These are phyloP conservation scores for Heliothis peltigera DNA, from an alignment of 2,888 invertebrate genomes.

Conservation along the genomic window DNA sequence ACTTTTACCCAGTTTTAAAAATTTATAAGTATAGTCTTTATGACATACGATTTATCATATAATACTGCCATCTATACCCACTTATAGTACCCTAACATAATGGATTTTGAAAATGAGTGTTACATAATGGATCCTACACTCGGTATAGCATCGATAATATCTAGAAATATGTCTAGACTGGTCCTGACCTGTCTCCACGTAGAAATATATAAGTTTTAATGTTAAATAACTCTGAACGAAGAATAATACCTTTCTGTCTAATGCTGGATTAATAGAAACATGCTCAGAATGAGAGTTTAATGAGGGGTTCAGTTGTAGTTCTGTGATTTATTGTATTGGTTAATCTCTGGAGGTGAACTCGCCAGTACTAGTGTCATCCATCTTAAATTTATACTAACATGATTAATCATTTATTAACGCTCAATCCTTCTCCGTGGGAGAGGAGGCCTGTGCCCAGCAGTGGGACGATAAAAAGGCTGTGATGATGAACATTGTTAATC, in stretches of 20 bases:
- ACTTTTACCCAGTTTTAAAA: no score
- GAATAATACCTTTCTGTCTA: constrained; percentile 25
- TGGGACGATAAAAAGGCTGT: no score
- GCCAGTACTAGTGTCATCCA: neutral
- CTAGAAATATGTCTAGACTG: constrained; percentile 25
- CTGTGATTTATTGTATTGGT: neutral
- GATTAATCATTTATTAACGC: no score
- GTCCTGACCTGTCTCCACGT: constrained; percentile 2
- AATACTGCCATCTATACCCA: no score
- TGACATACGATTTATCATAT: no score
- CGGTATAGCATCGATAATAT: constrained; percentile 25
- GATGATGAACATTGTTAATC: no score
- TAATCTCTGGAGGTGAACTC: neutral
- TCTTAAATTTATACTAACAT: no score
- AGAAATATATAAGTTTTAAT: constrained; percentile 34
- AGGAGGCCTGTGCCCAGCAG: no score
- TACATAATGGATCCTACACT: constrained; percentile 7
- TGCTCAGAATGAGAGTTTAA: neutral
- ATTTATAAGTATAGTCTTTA: no score
- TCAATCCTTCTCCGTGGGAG: no score
- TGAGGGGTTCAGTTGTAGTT: neutral
- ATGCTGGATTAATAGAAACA: constrained; percentile 12
- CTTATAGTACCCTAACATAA: no score
- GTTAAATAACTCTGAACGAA: constrained; percentile 27
- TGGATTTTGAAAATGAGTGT: neutral